These are phyloP conservation scores for Hypanus sabinus DNA, from an alignment of 2,113 vertebrate species.

Conservation along the genomic window DNA sequence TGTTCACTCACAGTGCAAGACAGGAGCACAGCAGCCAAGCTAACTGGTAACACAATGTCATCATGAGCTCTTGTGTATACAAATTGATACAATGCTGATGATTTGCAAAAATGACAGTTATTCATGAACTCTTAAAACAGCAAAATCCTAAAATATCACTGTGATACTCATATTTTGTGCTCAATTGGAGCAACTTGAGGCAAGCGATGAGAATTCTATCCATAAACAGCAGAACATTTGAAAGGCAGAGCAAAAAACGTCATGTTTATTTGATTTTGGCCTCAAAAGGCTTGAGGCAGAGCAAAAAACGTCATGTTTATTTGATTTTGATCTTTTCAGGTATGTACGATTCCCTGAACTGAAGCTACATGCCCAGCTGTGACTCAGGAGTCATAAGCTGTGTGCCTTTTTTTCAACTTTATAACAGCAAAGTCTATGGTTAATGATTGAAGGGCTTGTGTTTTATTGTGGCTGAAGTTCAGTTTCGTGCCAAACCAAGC, in stretches of 20 bases:
- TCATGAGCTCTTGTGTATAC: background rate
- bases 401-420: background rate
- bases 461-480: background rate
- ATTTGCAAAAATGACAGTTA: background rate
- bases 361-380: background rate
- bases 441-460: background rate
- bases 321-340: background rate
- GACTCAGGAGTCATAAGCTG: constrained; percentile 15
- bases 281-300: background rate
- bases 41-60: background rate
- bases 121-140: background rate
- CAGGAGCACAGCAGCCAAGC: background rate
- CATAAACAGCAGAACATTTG: background rate
- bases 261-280: constrained; percentile 15
- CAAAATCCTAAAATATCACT: background rate
- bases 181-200: background rate
- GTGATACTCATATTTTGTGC: too few species aligned
- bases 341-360: background rate
- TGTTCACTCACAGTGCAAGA: background rate
- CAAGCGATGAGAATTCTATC: background rate
- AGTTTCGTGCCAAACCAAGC: background rate
- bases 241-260: background rate
- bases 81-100: background rate
- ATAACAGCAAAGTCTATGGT: background rate
- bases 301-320: background rate